phyloP scores from a whole-genome alignment of 2,113 vertebrate species.

The Gorsachius goisagi region DNA sequence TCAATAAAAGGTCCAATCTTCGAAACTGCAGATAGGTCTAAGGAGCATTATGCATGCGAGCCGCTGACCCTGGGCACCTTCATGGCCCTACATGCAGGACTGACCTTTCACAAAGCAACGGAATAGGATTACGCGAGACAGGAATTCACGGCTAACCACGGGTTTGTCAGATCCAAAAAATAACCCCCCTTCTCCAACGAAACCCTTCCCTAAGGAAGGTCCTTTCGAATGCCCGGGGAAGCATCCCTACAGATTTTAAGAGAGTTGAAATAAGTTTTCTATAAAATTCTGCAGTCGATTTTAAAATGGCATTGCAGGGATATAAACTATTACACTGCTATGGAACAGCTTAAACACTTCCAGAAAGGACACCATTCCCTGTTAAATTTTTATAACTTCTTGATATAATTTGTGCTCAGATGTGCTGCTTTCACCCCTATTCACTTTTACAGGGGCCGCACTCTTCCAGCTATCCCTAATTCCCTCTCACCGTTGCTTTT shows the following conservation, averaged over 20 bases:
- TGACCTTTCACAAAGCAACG: not conserved
- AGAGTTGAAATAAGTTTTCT: not conserved
- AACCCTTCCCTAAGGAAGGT: not conserved
- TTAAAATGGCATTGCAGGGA: not conserved
- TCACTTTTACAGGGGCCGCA: not conserved
- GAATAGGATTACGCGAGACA: not conserved
- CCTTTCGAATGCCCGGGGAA: not conserved
- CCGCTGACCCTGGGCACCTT: not conserved
- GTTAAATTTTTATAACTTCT: not conserved
- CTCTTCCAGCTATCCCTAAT: not conserved
- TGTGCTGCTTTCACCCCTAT: not conserved
- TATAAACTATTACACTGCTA: not conserved
- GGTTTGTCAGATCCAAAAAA: not conserved
- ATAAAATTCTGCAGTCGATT: not conserved
- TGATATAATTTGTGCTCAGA: not conserved
- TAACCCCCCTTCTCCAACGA: not conserved
- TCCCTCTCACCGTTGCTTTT: not conserved
- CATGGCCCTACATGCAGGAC: rapidly evolving
- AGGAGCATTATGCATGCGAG: not conserved
- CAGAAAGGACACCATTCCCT: not conserved
- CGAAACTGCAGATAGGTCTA: not conserved
- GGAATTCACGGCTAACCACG: not conserved
- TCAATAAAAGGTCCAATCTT: not conserved
- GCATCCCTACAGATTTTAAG: not conserved
- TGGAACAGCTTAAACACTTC: not conserved